Evolutionary conservation across 2,888 invertebrate species (phyloP), one percentile per base, ranked within the genome.

Genomic region (Gandaritis pyraliata): DNA sequence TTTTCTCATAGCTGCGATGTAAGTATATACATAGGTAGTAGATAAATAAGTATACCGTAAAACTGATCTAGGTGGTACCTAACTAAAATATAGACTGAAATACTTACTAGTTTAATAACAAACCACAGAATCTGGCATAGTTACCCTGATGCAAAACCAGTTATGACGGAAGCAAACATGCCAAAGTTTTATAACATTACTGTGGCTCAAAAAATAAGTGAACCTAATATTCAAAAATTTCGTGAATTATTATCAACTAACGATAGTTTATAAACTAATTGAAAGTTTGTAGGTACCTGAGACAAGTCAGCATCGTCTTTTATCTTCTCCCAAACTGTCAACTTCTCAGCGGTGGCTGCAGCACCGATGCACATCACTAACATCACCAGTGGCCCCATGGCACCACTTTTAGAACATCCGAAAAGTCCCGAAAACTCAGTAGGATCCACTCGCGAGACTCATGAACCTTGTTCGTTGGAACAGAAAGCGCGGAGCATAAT

Each of bases 231-330:
- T 33, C 10, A 1, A 8, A 10, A 33, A 33, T 33, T 7, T 33
- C 8, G 1, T 8, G 8, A 33, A 11, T 8, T 33, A 33, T 11
- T 33, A 6, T 33, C 10, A 33, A 33, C 1, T 33, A 8, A 10
- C 10, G 8, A 16, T 11, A 43, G 70, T 63, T 69, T 58, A 65
- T 69, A 61, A 72, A 74, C 71, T 77, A 66, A 60, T 76, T 73
- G 60, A 80, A 86, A 85, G 77, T 83, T 85, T 80, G 64, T n/a
- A n/a, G n/a, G n/a, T 93, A 95, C 95, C 95, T 95, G 94, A 70
- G 95, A 94, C 71, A 95, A 91, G 81, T 95, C 95, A 65, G 93
- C 82, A 86, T 95, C 95, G 82, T 93, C 93, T 73, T 90, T 88
- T 72, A 95, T 92, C 88, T 94, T 95, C 82, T 95, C 94, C 70